These are phyloP conservation scores for Paguma larvata DNA, from an alignment of 2,797 vertebrate genomes.

Conservation along the genomic window DNA sequence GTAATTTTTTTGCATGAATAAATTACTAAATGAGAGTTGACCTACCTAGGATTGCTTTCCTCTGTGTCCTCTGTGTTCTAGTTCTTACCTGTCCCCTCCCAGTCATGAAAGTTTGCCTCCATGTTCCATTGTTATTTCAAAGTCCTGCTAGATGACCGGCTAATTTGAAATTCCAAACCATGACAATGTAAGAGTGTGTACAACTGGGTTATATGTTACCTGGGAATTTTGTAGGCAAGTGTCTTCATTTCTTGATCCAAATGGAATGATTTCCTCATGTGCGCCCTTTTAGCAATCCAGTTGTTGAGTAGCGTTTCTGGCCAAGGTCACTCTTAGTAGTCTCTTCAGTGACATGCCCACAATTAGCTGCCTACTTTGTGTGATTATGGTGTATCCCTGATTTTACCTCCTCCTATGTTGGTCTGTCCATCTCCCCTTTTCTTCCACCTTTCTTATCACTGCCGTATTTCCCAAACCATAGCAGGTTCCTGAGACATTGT, in stretches of 20 bases:
- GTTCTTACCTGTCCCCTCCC: neutral
- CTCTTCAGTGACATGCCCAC: neutral
- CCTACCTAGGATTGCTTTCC: no score
- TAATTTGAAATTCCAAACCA: neutral
- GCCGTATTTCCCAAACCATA: neutral
- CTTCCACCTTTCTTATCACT: neutral
- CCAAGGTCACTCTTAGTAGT: neutral
- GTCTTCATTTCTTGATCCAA: neutral
- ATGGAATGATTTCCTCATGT: neutral
- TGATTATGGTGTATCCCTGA: neutral
- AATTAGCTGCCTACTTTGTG: rapidly evolving
- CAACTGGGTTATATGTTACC: neutral
- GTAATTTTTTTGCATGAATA: neutral
- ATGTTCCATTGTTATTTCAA: neutral
- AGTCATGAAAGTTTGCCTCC: neutral
- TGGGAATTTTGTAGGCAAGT: neutral
- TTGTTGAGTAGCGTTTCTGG: neutral
- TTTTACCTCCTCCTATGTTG: neutral
- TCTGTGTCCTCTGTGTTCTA: neutral
- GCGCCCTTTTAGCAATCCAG: neutral
- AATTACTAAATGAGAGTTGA: neutral
- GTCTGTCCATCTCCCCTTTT: neutral
- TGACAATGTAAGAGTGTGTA: neutral
- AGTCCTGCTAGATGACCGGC: neutral
- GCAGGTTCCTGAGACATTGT: neutral